These are phyloP conservation scores for Brachionus plicatilis DNA, from an alignment of 1,140 invertebrate genomes.

Conservation along the genomic window DNA sequence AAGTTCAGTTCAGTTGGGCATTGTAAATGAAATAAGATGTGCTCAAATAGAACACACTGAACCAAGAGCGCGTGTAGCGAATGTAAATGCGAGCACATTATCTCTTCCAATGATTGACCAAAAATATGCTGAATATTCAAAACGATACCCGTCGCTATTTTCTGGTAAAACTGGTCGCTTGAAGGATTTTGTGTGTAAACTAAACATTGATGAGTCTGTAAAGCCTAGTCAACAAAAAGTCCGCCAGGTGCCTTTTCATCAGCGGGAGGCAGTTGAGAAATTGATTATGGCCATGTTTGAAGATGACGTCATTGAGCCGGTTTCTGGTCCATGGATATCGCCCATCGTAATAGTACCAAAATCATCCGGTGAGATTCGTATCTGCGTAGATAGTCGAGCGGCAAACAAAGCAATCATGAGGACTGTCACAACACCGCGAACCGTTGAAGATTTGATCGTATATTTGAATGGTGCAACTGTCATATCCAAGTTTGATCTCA, in stretches of 20 bases:
- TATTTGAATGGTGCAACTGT: neutral
- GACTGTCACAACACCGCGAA: neutral
- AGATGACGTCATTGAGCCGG: constrained; percentile 44
- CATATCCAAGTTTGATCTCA: neutral
- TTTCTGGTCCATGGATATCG: constrained; percentile 45
- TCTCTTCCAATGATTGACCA: neutral
- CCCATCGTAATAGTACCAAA: constrained; percentile 47
- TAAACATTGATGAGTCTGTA: constrained; percentile 6
- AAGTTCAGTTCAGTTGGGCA: neutral
- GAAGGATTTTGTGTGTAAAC: neutral
- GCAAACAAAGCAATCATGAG: neutral
- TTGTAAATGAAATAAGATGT: neutral
- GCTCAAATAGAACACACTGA: neutral
- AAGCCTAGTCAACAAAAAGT: neutral
- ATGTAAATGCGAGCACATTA: neutral
- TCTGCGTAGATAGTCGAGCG: neutral
- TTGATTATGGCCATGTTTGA: constrained; percentile 14
- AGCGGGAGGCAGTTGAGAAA: neutral
- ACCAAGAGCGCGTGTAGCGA: neutral
- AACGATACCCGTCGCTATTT: neutral
- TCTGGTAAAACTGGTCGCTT: constrained; percentile 12
- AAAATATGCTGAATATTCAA: neutral
- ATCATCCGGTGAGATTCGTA: constrained; percentile 41
- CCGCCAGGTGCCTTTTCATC: neutral
- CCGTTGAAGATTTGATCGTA: neutral